These are phyloP conservation scores for Malachius bipustulatus DNA, from an alignment of 2,888 invertebrate genomes.

Conservation along the genomic window DNA sequence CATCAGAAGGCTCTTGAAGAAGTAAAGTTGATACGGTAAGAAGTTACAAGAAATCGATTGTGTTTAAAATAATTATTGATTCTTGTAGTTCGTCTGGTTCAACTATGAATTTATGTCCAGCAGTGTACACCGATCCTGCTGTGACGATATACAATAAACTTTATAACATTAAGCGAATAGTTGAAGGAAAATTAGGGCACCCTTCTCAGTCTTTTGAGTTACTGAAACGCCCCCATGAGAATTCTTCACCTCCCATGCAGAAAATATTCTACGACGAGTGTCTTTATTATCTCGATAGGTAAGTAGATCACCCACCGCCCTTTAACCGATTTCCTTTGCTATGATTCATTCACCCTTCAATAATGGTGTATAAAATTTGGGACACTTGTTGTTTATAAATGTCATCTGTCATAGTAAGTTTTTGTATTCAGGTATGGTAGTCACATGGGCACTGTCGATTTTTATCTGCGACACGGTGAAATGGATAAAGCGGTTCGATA, in stretches of 20 bases:
- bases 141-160: conserved; percentile 38
- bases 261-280: conserved; percentile 63
- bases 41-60: too few species aligned
- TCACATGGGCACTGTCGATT: conserved; percentile 58
- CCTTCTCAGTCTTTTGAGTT: too few species aligned
- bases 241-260: conserved; percentile 36
- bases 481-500: conserved; percentile 57
- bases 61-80: too few species aligned
- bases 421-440: too few species aligned
- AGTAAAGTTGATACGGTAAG: conserved; percentile 31
- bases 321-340: too few species aligned
- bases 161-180: conserved; percentile 36
- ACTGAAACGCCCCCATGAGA: too few species aligned
- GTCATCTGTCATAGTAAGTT: too few species aligned
- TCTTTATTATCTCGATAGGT: conserved; percentile 63
- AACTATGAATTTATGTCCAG: conserved; percentile 24
- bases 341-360: too few species aligned
- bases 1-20: conserved; percentile 41
- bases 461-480: conserved; percentile 62
- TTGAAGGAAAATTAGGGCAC: too few species aligned
- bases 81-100: conserved; percentile 21
- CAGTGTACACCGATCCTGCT: conserved; percentile 37
- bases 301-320: too few species aligned
- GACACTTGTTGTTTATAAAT: too few species aligned
- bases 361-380: too few species aligned